Evolutionary conservation across 2,797 vertebrate species (phyloP), one percentile per base, ranked within the genome.

Genomic region (Gambusia yucatana): DNA sequence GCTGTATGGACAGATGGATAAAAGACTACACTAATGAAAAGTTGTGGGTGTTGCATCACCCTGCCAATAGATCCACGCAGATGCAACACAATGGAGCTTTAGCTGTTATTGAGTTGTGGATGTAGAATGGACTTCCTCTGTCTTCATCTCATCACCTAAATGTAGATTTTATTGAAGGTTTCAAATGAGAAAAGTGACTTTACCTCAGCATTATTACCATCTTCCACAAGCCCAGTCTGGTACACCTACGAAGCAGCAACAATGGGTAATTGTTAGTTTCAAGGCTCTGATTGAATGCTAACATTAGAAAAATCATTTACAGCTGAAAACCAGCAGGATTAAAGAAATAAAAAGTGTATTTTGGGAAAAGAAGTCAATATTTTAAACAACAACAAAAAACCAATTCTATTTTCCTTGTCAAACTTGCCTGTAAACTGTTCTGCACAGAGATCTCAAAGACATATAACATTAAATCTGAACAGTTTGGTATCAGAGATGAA

Each of bases 161-260:
- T 75, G 50, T 44, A 28, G 55, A 59, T 75, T 44, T 43, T 75
- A 28, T 43, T 75, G 73, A 28, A 41, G 46, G 22, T n/a, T 89
- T 73, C 47, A 80, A 77, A 72, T 82, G 79, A 76, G 48, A n/a
- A 75, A 11, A 61, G 9, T 57, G 39, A 43, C 17, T 41, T 14
- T 77, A 67, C 63, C 20, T 61, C 14, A 61, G 20, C 44, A 17
- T 30, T 75, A 2, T 50, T 61, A 22, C 9, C 5, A 22, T 11
- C 16, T 46, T 61, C 28, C 36, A 17, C 20, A 11, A 9, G 52
- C 6, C 25, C 22, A 57, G 39, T 13, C 25, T 20, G 41, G n/a
- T 14, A 33, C 6, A 3, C 13, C 22, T 57, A 41, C 4, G 14
- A 11, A n/a, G 10, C 48, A 73, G 20, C 20, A 55, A 36, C 72